Conservation (phyloP, 2,797 vertebrate genomes). For the Mallotus villosus region DNA sequence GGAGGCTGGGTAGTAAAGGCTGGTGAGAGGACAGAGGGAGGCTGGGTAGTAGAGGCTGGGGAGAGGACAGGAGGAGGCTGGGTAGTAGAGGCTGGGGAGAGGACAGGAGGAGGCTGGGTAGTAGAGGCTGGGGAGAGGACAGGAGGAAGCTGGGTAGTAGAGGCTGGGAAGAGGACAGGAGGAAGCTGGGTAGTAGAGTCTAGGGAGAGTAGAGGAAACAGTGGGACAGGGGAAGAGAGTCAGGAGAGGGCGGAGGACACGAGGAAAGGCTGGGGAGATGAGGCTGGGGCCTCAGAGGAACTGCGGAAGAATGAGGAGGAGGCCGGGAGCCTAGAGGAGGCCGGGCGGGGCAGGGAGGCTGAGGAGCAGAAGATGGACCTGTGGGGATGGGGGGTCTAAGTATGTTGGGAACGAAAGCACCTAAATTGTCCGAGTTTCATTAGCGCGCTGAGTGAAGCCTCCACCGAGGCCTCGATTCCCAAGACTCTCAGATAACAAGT, state of each 20-base stretch:
- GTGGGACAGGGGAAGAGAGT: no score
- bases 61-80: no score
- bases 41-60: not conserved
- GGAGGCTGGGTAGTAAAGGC: not conserved
- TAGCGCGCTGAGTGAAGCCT: slow-evolving; percentile 97
- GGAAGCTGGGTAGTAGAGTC: not conserved
- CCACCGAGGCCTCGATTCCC: slow-evolving; percentile 89
- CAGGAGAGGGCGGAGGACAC: no score
- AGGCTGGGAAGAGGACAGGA: not conserved
- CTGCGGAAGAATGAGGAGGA: slow-evolving; percentile 12
- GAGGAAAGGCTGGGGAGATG: no score
- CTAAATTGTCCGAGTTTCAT: slow-evolving; percentile 96
- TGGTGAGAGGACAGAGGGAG: not conserved
- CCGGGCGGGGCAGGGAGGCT: slow-evolving; percentile 42
- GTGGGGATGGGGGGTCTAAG: slow-evolving; percentile 69
- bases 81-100: not conserved
- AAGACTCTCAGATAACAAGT: slow-evolving; percentile 97
- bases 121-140: no score
- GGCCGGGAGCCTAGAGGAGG: slow-evolving; percentile 1
- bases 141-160: no score
- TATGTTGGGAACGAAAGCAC: slow-evolving; percentile 84
- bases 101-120: not conserved
- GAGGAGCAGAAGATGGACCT: slow-evolving; percentile 34
- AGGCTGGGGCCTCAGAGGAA: not conserved
- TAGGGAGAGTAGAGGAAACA: no score